These are phyloP conservation scores for Pseudococcus viburni DNA, from an alignment of 2,888 invertebrate genomes.

Conservation along the genomic window DNA sequence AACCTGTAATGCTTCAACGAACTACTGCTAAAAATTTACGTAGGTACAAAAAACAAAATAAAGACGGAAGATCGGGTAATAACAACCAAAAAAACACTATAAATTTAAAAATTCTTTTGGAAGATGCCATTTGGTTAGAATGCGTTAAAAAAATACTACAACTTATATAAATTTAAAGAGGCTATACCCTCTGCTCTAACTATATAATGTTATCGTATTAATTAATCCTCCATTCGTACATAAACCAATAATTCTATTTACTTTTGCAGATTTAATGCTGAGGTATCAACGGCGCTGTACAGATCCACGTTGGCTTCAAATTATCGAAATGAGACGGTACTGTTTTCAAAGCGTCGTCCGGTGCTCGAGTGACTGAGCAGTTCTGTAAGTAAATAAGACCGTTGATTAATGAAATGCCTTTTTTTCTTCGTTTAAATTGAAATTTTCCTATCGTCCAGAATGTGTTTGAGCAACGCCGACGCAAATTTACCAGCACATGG, in stretches of 20 bases:
- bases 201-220: slow-evolving; percentile 31
- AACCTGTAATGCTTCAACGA: not conserved
- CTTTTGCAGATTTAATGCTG: slow-evolving; percentile 50
- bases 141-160: slow-evolving; percentile 27
- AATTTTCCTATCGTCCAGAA: not conserved
- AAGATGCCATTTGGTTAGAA: slow-evolving; percentile 29
- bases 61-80: slow-evolving; percentile 22
- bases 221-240: not conserved
- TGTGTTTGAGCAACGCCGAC: not conserved
- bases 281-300: slow-evolving; percentile 55
- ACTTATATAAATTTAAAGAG: slow-evolving; percentile 43
- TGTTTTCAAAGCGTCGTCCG: slow-evolving; percentile 82
- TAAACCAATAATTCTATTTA: not conserved
- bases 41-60: not conserved
- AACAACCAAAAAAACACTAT: slow-evolving; percentile 7
- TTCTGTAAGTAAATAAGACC: slow-evolving; percentile 74
- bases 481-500: not conserved
- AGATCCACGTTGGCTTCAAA: slow-evolving; percentile 69
- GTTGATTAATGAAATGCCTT: not conserved
- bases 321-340: slow-evolving; percentile 84
- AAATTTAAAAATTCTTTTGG: slow-evolving; percentile 35
- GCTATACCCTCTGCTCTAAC: not conserved
- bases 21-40: not conserved
- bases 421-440: not conserved
- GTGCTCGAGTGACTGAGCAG: slow-evolving; percentile 79